Conservation (phyloP, 2,113 vertebrate genomes). For the Scophthalmus maximus region DNA sequence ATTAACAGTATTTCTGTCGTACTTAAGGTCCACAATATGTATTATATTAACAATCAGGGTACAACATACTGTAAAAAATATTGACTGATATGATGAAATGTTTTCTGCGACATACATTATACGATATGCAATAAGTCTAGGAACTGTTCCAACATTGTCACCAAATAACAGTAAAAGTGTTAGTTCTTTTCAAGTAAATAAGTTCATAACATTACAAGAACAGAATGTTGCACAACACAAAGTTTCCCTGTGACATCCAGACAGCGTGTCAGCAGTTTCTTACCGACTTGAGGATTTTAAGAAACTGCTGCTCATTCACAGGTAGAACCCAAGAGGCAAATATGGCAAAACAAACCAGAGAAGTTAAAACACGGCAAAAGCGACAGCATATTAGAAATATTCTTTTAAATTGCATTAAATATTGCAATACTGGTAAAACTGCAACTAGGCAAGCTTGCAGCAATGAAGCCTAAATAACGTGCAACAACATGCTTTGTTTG, state of each 20-base stretch:
- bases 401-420: slow-evolving; percentile 17
- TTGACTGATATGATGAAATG: not conserved
- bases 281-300: slow-evolving; percentile 80
- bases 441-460: not conserved
- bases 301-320: slow-evolving; percentile 84
- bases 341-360: slow-evolving; percentile 77
- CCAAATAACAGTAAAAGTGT: too few species aligned
- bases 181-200: too few species aligned
- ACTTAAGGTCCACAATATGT: too few species aligned
- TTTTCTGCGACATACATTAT: not conserved
- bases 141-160: not conserved
- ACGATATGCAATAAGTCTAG: not conserved
- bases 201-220: too few species aligned
- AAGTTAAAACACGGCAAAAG: slow-evolving; percentile 69
- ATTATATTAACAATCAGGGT: too few species aligned
- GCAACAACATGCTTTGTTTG: not conserved
- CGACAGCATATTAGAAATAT: slow-evolving; percentile 48
- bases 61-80: too few species aligned
- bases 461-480: too few species aligned
- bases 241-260: too few species aligned
- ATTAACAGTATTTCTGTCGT: too few species aligned
- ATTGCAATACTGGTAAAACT: not conserved
- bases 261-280: slow-evolving; percentile 68
- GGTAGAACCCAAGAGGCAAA: slow-evolving; percentile 68
- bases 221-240: too few species aligned